phyloP scores from a whole-genome alignment of 2,888 invertebrate species.

The Folsomia manolachei region DNA sequence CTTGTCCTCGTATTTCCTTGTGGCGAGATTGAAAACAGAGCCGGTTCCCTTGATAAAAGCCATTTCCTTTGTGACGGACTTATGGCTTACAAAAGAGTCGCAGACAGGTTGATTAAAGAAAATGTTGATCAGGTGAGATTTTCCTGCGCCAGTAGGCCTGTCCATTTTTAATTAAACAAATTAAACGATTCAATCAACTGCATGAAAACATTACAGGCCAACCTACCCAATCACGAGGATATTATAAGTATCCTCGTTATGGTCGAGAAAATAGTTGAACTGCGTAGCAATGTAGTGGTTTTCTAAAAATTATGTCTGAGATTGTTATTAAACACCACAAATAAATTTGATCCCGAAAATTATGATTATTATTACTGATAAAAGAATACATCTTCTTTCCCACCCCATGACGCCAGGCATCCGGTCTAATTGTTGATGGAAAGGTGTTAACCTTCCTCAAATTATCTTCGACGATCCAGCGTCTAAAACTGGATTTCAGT shows the following conservation, averaged over 20 bases:
- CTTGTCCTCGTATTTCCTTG: neutral
- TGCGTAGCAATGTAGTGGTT: conserved; percentile 8
- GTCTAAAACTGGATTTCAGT: neutral
- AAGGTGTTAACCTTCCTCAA: conserved; percentile 18
- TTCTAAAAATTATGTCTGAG: neutral
- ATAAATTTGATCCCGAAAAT: no score
- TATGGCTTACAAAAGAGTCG: conserved; percentile 21
- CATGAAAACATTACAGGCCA: neutral
- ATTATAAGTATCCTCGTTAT: conserved; percentile 22
- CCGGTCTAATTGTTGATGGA: conserved; percentile 16
- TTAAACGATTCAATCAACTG: neutral
- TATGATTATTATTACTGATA: no score
- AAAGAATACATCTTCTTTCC: conserved; percentile 23
- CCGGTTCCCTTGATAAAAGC: conserved; percentile 21
- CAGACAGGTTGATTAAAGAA: conserved; percentile 24
- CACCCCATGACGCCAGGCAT: neutral
- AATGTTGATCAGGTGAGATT: conserved; percentile 25
- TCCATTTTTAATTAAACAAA: neutral
- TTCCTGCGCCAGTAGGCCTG: conserved; percentile 17
- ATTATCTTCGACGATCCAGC: neutral
- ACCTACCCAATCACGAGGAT: conserved; percentile 20
- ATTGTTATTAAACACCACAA: no score
- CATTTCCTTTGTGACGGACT: conserved; percentile 23
- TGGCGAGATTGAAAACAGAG: conserved; percentile 4
- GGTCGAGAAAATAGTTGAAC: conserved; percentile 18